phyloP scores from a whole-genome alignment of 2,797 vertebrate genomes.

The Acanthis flammea region DNA sequence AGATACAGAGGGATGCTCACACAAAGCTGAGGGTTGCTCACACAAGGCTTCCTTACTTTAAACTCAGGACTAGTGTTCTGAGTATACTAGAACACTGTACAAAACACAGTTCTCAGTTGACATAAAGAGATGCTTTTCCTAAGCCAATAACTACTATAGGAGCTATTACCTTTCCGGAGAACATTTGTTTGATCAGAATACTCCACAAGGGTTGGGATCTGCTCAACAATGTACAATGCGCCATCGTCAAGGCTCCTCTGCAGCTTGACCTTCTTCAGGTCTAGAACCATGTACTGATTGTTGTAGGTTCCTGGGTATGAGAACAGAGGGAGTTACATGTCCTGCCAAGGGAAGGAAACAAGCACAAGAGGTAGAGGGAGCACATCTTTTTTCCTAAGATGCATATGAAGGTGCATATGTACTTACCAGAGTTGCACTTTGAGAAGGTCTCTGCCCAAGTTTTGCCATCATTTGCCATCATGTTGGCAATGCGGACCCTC shows the following conservation, averaged over 20 bases:
- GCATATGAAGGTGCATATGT: background rate
- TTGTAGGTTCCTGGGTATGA: constrained; percentile 86
- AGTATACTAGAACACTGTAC: too few species aligned
- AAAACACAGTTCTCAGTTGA: background rate
- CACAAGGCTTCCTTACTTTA: background rate
- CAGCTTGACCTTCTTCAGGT: constrained; percentile 84
- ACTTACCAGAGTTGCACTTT: constrained; percentile 86
- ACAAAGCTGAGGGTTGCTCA: background rate
- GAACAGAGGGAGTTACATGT: background rate
- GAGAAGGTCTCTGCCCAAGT: constrained; percentile 86
- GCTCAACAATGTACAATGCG: constrained; percentile 88
- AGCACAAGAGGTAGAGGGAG: background rate
- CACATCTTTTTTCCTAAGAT: background rate
- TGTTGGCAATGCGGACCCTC: constrained; percentile 87
- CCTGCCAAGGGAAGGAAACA: background rate
- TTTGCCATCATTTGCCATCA: constrained; percentile 82
- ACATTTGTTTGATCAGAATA: constrained; percentile 88
- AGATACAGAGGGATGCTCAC: background rate
- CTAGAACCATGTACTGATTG: constrained; percentile 94
- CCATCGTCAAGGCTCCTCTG: constrained; percentile 77
- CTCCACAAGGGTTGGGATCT: constrained; percentile 89
- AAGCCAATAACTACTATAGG: background rate
- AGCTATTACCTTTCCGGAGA: constrained; percentile 83
- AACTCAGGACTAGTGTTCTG: background rate
- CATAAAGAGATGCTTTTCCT: background rate